Evolutionary conservation across 1,140 invertebrate genomes (phyloP), one percentile per base, ranked within the genome.

Genomic region (Lordiphosa mommai): DNA sequence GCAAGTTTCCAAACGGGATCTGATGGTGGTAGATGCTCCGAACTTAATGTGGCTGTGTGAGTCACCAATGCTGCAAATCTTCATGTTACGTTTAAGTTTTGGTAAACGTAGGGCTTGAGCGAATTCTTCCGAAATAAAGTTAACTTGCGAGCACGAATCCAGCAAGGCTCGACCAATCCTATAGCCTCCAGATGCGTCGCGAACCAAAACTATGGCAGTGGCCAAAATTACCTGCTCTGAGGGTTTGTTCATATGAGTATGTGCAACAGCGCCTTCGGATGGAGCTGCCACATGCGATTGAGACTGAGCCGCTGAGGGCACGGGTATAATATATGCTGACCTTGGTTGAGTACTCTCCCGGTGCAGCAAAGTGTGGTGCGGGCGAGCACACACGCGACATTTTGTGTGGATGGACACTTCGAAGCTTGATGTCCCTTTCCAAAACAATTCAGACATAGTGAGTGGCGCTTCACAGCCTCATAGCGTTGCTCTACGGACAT

Each of bases 161-260:
- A 33, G n/a, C 9, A 47, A 23, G 12, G 29, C 43, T 6, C 43
- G n/a, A 2, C 43, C 17, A 9, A 47, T 8, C 29, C 10, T 2
- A 5, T 29, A 47, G 20, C 23, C 8, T n/a, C 29, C 43, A 10
- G 8, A 5, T 2, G 43, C 20, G 9, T 29, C 23, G 5, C 27
- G 8, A 4, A 47, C 7, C 8, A 27, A 30, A 47, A 47, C 20
- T n/a, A 47, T 29, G 4, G 43, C 43, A 5, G 43, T 47, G 20
- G 43, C 43, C 10, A 47, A 47, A 10, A 47, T 47, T 1, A 47
- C 20, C 27, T 47, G 43, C 2, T 10, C 20, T 27, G 14, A n/a
- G 12, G 43, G 12, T 9, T 2, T 10, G 2, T 37, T 14, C 13
- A 37, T 37, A n/a, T 37, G 36, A 5, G 36, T 37, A 14, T 38